These are phyloP conservation scores for Pantherophis vulpinus DNA, from an alignment of 2,797 vertebrate genomes.

Conservation along the genomic window DNA sequence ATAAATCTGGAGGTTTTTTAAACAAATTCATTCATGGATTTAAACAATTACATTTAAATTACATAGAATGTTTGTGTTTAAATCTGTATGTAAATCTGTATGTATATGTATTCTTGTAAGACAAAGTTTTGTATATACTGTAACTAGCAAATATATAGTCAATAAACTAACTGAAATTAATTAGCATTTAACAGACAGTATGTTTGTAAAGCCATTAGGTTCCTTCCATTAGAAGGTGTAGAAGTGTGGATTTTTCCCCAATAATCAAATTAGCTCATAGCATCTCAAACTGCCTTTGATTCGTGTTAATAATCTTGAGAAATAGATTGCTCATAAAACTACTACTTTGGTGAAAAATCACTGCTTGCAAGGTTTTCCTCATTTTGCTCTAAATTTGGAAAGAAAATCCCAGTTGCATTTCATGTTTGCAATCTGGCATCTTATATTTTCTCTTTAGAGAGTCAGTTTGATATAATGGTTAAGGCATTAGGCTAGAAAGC, in stretches of 20 bases:
- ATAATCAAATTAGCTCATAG: not conserved
- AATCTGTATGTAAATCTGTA: no score
- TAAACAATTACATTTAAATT: not conserved
- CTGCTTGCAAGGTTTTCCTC: not conserved
- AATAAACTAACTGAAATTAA: not conserved
- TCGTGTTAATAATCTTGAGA: not conserved
- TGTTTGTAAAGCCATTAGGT: not conserved
- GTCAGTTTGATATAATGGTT: not conserved
- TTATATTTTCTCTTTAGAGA: not conserved
- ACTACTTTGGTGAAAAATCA: not conserved
- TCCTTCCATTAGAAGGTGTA: not conserved
- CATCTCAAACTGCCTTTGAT: not conserved
- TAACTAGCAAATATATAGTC: not conserved
- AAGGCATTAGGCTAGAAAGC: not conserved
- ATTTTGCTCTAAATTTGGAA: not conserved
- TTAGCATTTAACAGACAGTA: not conserved
- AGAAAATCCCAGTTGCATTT: not conserved
- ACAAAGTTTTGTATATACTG: not conserved
- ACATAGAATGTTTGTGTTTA: not conserved
- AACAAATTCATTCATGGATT: not conserved
- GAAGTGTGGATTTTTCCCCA: not conserved
- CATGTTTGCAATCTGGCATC: not conserved
- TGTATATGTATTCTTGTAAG: not conserved
- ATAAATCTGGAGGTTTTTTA: not conserved
- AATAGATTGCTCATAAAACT: not conserved